phyloP scores from a whole-genome alignment of 2,888 invertebrate genomes.

The Heterodera filipjevi region DNA sequence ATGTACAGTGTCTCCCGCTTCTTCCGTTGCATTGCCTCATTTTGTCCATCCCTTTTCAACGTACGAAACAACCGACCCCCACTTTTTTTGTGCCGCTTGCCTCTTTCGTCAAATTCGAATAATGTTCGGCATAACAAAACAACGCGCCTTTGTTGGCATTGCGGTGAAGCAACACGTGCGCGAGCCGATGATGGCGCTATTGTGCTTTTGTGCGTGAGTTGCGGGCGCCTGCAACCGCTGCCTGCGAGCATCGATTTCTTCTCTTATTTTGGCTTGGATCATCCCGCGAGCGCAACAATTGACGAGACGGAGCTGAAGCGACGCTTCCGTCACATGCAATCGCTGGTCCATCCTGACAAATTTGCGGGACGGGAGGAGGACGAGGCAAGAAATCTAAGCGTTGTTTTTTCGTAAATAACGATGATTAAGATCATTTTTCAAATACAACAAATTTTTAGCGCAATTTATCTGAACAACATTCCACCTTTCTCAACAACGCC shows the following conservation, averaged over 20 bases:
- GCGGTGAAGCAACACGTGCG: neutral
- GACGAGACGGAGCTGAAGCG: constrained; percentile 31
- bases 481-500: constrained; percentile 31
- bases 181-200: neutral
- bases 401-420: too few relatives aligned
- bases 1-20: too few relatives aligned
- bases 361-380: constrained; percentile 23
- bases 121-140: neutral
- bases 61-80: neutral
- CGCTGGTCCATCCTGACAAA: constrained; percentile 39
- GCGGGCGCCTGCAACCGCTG: constrained; percentile 30
- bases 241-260: constrained; percentile 22
- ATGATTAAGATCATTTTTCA: neutral
- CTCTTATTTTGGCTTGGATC: constrained; percentile 29
- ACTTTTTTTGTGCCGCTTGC: neutral
- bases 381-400: neutral
- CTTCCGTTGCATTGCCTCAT: neutral
- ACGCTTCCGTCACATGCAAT: constrained; percentile 30
- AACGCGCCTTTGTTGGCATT: constrained; percentile 29
- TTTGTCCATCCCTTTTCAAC: neutral
- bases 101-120: neutral
- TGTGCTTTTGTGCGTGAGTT: constrained; percentile 11
- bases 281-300: constrained; percentile 8
- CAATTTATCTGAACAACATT: constrained; percentile 38
- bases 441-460: neutral